Base-by-base conservation (phyloP, 2,888 invertebrate genomes). In the Netelia virgata region DNA sequence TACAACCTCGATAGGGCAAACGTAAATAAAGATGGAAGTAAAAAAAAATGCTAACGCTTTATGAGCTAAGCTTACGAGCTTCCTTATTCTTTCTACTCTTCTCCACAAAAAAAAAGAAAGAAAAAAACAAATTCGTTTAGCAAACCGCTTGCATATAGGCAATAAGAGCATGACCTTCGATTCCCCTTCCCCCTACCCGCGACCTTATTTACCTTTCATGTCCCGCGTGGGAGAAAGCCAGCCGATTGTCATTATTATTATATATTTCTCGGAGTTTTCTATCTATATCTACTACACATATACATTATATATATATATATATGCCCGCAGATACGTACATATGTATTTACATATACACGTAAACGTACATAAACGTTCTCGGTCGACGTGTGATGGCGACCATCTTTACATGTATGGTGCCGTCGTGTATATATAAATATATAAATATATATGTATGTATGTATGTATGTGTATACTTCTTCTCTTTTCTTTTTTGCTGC, bases 201-300 rank as follows among this genome's bases (percentile, higher is more conserved):
- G 83, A 82, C 86, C 83, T 86, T 83, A 85, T 84, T 85, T 84
- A 80, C 83, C 79, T 83, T 73, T 66, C 75, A 75, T 72, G 43
- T 61, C 63, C 18, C 18, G 82, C 76, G 84, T 80, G 82, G 84
- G 86, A 80, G 86, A 86, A 87, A 84, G 86, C 69, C 43, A 69
- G 55, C 66, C 59, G 70, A 66, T 77, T 50, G 68, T 82, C 53
- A 66, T 80, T 80, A 80, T 84, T 50, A 81, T 47, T 61, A 61
- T 61, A 61, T 14, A 61, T 11, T 61, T 23, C 20, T 8, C 61
- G n/a, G 23, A 53, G 36, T 36, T 36, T 36, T 74, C 23, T 63
- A 53, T 41, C 16, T 41, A 28, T 63, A 50, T 64, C 36, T 36
- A 28, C 9, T 10, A 63, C 16, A 10, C 18, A 16, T 66, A n/a